Evolutionary conservation across 2,113 vertebrate species (phyloP), one percentile per base, ranked within the genome.

Genomic region (Prunella himalayana): DNA sequence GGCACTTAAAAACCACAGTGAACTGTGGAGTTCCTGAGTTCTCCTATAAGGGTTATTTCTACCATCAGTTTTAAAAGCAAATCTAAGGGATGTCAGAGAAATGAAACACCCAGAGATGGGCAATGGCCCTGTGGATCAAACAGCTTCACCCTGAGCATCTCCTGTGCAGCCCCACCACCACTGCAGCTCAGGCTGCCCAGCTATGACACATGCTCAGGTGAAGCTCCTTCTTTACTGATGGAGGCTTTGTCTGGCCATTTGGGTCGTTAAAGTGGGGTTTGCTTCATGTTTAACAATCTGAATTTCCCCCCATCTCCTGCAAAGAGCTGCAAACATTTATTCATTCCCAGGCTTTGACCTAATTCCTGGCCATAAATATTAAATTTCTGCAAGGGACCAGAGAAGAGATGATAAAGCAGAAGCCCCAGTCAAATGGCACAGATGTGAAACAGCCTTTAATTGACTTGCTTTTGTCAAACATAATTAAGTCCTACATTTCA

Each of bases 391-490:
- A 41, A 81, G 13, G 64, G 71, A 92, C 76, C 10, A 50, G 63
- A 72, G 73, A 65, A 51, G 44, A 80, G 47, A 81, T 11, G 75
- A 75, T 70, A 75, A 93, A 93, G 76, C 79, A 90, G 86, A 63
- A 93, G 82, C 80, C 49, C 24, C 9, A 44, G 44, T 94, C 81
- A 72, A 92, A 87, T 20, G 84, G 42, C 88, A 95, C 92, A 96
- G 92, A 95, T 60, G 85, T 68, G 68, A 92, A 82, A 28, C 47
- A 64, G 75, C 56, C 68, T 93, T 94, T 95, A 93, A 97, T 95
- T 93, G 95, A 93, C 95, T 92, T 84, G 79, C 90, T 86, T 96
- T 96, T 94, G 93, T 96, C 90, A 90, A 90, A 75, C 72, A 6
- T 95, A 96, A 96, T 96, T 77, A 95, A 93, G 82, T 92, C 82